Base-by-base conservation (phyloP, 2,113 vertebrate genomes). In the Cryptomyrus ogoouensis region DNA sequence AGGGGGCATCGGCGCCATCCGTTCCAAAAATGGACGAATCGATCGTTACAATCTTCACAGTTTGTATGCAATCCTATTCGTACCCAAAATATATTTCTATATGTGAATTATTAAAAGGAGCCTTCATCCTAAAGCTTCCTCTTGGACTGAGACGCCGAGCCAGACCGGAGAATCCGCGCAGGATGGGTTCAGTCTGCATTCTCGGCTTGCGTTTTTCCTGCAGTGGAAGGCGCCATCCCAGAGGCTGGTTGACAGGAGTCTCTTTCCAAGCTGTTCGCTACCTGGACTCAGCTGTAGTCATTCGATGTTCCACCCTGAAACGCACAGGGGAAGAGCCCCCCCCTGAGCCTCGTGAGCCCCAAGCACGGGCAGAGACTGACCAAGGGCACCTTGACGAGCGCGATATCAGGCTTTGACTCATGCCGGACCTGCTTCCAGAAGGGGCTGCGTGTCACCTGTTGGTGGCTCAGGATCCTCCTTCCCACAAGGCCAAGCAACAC, bases 11-110 rank as follows among this genome's bases (percentile, higher is more conserved):
- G 13, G n/a, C 2, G 5, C 6, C 74, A 80, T 6, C 27, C 15
- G n/a, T 42, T 80, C 35, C 74, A 42, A 80, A 80, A 74, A 35
- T 35, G 66, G 66, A 35, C 3, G 13, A 74, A 80, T 42, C n/a
- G n/a, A 70, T 70, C 13, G 35, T 80, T 80, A 77, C 74, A 77
- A 77, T 77, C 74, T 77, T 77, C 70, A 31, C 66, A 80, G 74
- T 39, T 80, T 42, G 70, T 77, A 77, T 80, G 31, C 35, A 80
- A 80, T 80, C 74, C 35, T 80, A 17, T 80, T 80, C 35, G 74
- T 80, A 80, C 74, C 74, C 74, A 80, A 80, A 80, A 80, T 80
- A 80, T 80, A 42, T 80, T 8, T 80, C 13, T 80, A 42, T 42
- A 42, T 80, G 27, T 80, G 39, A 42, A 80, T 80, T 42, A 42